A percentile compares a stretch with the other conserved stretches of the same genome.
phyloP scores from a whole-genome alignment of 2,888 invertebrate species.

The Dolichomitus sp. region DNA sequence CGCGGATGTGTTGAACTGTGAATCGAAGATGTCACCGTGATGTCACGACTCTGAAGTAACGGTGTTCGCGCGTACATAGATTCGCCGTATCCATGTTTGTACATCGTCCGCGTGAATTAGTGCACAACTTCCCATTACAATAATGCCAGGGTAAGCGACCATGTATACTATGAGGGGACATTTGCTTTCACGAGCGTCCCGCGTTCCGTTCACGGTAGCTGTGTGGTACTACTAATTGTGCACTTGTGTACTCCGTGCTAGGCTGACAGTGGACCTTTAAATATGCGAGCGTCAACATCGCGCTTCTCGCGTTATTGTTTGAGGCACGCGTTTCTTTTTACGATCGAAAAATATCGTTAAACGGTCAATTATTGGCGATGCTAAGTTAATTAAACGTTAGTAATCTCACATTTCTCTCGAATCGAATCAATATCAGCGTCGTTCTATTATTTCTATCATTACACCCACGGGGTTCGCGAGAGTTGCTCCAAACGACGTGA shows the following conservation, averaged over 20 bases:
- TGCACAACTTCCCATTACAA: constrained; percentile 67
- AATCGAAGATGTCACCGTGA: constrained; percentile 71
- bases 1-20: constrained; percentile 58
- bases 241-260: constrained; percentile 2
- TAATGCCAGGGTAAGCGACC: constrained; percentile 73
- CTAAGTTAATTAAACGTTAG: not conserved
- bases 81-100: constrained; percentile 68
- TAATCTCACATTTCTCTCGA: not conserved
- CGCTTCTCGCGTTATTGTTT: not conserved
- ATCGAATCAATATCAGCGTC: constrained; percentile 8
- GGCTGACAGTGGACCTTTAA: constrained; percentile 34
- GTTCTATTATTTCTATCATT: constrained; percentile 10
- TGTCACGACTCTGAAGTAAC: constrained; percentile 71
- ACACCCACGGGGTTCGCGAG: not conserved
- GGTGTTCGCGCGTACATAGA: constrained; percentile 62
- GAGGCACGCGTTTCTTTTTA: constrained; percentile 1
- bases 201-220: constrained; percentile 11
- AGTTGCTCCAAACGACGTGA: constrained; percentile 10
- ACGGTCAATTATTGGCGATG: not conserved
- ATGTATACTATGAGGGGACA: not conserved
- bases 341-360: not conserved
- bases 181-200: constrained; percentile 39
- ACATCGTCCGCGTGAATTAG: constrained; percentile 65
- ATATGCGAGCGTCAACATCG: constrained; percentile 34
- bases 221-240: not conserved